A percentile compares a stretch with the other conserved stretches of the same genome.
Evolutionary conservation across 2,888 invertebrate genomes (phyloP).

Genomic region (Drosophila silvestris): DNA sequence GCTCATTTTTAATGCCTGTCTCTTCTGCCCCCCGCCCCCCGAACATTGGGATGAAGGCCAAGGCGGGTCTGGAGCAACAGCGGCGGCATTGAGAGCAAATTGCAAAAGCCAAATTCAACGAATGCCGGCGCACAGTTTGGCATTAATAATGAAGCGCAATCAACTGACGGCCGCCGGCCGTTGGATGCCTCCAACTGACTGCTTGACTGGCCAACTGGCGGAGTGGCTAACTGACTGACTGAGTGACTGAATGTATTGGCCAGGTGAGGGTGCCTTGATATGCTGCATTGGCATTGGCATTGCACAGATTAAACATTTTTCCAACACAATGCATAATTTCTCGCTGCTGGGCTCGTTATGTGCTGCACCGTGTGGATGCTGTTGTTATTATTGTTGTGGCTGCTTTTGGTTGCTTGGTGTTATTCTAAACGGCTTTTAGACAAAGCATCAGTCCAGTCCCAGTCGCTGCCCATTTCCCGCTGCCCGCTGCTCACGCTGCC

Average conservation of each 20-base stretch:
- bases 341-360: conserved; percentile 72
- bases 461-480: conserved; percentile 34
- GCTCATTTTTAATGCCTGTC: conserved; percentile 79
- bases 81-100: conserved; percentile 81
- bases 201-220: conserved; percentile 36
- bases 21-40: conserved; percentile 1
- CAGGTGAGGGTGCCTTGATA: conserved; percentile 61
- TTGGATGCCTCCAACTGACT: conserved; percentile 48
- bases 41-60: conserved; percentile 31
- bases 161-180: conserved; percentile 69
- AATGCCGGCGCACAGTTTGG: conserved; percentile 83
- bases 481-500: conserved; percentile 79
- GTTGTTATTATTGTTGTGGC: conserved; percentile 21
- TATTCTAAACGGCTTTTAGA: conserved; percentile 82
- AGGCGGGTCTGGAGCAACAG: conserved; percentile 45
- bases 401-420: conserved; percentile 57
- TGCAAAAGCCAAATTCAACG: conserved; percentile 83
- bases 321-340: conserved; percentile 76
- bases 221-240: conserved; percentile 31
- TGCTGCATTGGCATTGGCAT: conserved; percentile 56
- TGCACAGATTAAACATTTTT: conserved; percentile 69
- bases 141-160: conserved; percentile 84
- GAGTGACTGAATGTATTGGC: conserved; percentile 23
- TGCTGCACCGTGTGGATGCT: conserved; percentile 27
- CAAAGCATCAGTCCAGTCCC: conserved; percentile 61